A percentile compares a stretch with the other conserved stretches of the same genome.
Evolutionary conservation across 1,140 invertebrate species (phyloP).

Genomic region (Drosophila sechellia): DNA sequence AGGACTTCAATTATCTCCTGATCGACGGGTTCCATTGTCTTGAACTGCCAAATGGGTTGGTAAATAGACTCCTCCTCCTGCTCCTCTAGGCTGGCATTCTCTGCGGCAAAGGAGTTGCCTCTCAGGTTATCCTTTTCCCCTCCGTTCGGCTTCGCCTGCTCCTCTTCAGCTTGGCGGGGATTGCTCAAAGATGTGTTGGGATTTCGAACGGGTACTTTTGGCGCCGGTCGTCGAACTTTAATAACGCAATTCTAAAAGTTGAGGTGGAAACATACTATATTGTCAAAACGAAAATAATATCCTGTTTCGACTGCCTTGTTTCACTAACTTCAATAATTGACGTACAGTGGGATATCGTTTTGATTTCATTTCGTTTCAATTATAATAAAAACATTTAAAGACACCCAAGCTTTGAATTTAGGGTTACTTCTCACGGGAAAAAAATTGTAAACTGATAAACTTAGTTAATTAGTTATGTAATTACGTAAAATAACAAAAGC

Average conservation of each 20-base stretch:
- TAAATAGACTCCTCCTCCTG: constrained; percentile 78
- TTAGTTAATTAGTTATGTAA: constrained; percentile 9
- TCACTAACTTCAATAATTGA: constrained; percentile 15
- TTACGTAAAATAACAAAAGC: not conserved
- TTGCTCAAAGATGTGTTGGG: constrained; percentile 59
- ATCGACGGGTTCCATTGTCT: constrained; percentile 65
- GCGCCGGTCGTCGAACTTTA: constrained; percentile 70
- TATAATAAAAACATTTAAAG: too few species aligned
- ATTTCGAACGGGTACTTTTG: constrained; percentile 72
- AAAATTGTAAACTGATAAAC: not conserved
- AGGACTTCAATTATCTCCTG: constrained; percentile 13
- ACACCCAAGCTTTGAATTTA: not conserved
- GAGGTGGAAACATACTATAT: constrained; percentile 12
- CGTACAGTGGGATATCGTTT: not conserved
- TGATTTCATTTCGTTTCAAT: too few species aligned
- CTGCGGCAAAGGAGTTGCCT: not conserved
- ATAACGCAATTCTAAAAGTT: constrained; percentile 61
- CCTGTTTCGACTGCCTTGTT: not conserved
- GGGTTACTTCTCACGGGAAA: not conserved
- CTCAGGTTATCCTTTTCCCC: not conserved
- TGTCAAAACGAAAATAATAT: not conserved
- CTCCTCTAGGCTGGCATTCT: constrained; percentile 12
- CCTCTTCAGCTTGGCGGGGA: constrained; percentile 12
- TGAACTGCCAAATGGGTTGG: constrained; percentile 83
- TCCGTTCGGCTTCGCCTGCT: not conserved